Evolutionary conservation across 2,797 vertebrate genomes (phyloP).

Genomic region (Sitta carolinensis): DNA sequence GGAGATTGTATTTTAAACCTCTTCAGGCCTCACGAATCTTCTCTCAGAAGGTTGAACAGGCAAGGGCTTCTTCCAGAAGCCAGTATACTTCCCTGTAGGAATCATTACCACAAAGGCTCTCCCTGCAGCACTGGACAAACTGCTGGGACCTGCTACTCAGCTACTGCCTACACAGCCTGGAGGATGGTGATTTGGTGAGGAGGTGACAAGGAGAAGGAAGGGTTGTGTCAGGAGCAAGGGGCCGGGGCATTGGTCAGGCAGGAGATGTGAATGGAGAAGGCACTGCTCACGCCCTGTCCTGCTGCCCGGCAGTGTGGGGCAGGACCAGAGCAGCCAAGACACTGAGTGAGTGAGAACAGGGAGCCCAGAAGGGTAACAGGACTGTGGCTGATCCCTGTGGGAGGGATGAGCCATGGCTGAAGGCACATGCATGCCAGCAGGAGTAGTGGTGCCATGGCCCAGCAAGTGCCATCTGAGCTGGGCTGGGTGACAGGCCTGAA

Average conservation of each 20-base stretch:
- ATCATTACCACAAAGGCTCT: neutral
- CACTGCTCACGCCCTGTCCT: neutral
- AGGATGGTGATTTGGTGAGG: neutral
- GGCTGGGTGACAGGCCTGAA: neutral
- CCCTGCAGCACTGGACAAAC: accelerated
- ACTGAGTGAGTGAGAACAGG: neutral
- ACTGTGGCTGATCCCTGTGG: too few species aligned
- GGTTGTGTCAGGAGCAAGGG: neutral
- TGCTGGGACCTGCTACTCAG: neutral
- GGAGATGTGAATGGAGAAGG: neutral
- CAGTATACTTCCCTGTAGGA: neutral
- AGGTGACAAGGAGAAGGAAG: neutral
- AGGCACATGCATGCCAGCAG: neutral
- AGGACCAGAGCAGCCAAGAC: neutral
- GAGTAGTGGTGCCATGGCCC: too few species aligned
- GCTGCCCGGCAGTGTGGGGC: accelerated
- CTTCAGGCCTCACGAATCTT: neutral
- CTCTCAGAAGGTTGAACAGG: neutral
- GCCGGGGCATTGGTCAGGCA: neutral
- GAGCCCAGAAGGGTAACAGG: neutral
- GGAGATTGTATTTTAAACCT: neutral
- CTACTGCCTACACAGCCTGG: too few species aligned
- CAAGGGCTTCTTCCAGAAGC: neutral
- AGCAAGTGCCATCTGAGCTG: neutral
- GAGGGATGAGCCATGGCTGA: neutral